phyloP scores from a whole-genome alignment of 23 tunicate genomes.

The Oikopleura dioica region DNA sequence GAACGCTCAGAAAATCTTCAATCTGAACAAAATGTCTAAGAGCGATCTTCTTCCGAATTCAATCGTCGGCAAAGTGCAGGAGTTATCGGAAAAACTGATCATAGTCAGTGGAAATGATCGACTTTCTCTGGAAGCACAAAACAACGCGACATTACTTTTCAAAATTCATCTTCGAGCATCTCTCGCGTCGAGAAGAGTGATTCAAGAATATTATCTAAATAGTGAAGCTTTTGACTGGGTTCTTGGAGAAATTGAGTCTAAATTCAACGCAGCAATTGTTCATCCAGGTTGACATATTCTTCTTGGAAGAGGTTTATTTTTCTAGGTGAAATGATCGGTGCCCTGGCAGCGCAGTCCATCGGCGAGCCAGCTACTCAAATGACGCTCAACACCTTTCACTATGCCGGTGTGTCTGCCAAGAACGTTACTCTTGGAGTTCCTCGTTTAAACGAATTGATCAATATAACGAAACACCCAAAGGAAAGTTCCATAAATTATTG shows the following conservation, averaged over 20 bases:
- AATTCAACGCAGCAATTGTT: slow-evolving; percentile 13
- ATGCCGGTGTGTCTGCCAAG: slow-evolving; percentile 99
- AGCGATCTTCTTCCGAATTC: slow-evolving; percentile 40
- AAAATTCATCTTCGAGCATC: slow-evolving; percentile 51
- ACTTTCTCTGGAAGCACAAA: slow-evolving; percentile 78
- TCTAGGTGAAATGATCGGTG: slow-evolving; percentile 87
- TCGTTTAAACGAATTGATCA: slow-evolving; percentile 89
- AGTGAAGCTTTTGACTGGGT: slow-evolving; percentile 94
- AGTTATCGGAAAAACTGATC: slow-evolving; percentile 57
- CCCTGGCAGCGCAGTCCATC: slow-evolving; percentile 77
- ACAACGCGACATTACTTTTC: slow-evolving; percentile 73
- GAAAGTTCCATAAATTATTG: too few relatives aligned
- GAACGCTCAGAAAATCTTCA: slow-evolving; percentile 94
- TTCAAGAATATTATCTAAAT: slow-evolving; percentile 44
- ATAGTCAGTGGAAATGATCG: slow-evolving; percentile 82
- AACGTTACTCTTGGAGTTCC: slow-evolving; percentile 98
- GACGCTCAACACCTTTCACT: slow-evolving; percentile 97
- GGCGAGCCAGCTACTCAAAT: slow-evolving; percentile 99
- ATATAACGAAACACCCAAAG: slow-evolving; percentile 79
- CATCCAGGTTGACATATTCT: too few relatives aligned
- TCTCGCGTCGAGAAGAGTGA: neutral
- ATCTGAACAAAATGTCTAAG: slow-evolving; percentile 48
- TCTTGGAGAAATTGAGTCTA: slow-evolving; percentile 80
- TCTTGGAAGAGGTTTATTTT: too few relatives aligned
- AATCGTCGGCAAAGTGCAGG: slow-evolving; percentile 62